phyloP scores from a whole-genome alignment of 2,888 invertebrate species.

The Oxyscelio sp. region DNA sequence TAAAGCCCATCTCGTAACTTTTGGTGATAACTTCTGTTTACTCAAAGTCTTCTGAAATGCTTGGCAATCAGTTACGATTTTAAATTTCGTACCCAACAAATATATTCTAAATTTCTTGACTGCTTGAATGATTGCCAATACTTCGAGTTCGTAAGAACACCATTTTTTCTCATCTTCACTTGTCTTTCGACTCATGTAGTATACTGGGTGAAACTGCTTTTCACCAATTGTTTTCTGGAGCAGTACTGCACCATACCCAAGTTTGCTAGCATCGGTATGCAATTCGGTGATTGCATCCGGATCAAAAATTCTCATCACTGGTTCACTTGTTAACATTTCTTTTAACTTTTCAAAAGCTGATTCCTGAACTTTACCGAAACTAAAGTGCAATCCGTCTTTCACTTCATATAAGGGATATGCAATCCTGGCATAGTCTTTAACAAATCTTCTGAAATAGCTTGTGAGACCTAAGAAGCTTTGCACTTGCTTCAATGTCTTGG shows the following conservation, averaged over 20 bases:
- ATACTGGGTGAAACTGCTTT: constrained; percentile 34
- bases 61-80: constrained; percentile 6
- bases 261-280: constrained; percentile 57
- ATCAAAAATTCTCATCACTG: constrained; percentile 9
- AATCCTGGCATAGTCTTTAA: too few species aligned
- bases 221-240: constrained; percentile 34
- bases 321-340: constrained; percentile 60
- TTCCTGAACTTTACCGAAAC: constrained; percentile 43
- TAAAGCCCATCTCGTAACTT: constrained; percentile 21
- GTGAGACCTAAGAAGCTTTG: too few species aligned
- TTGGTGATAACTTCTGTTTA: constrained; percentile 17
- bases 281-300: constrained; percentile 36
- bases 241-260: constrained; percentile 1
- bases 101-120: constrained; percentile 3
- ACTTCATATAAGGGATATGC: too few species aligned
- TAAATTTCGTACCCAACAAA: constrained; percentile 9
- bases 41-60: constrained; percentile 1
- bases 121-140: constrained; percentile 7
- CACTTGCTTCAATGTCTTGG: too few species aligned
- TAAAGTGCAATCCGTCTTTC: too few species aligned
- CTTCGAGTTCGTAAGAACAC: constrained; percentile 7
- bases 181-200: constrained; percentile 60
- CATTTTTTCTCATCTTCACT: constrained; percentile 3
- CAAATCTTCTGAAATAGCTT: too few species aligned
- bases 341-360: constrained; percentile 51